These are phyloP conservation scores for Sinocyclocheilus maitianheensis DNA, from an alignment of 2,113 vertebrate genomes.

Conservation along the genomic window DNA sequence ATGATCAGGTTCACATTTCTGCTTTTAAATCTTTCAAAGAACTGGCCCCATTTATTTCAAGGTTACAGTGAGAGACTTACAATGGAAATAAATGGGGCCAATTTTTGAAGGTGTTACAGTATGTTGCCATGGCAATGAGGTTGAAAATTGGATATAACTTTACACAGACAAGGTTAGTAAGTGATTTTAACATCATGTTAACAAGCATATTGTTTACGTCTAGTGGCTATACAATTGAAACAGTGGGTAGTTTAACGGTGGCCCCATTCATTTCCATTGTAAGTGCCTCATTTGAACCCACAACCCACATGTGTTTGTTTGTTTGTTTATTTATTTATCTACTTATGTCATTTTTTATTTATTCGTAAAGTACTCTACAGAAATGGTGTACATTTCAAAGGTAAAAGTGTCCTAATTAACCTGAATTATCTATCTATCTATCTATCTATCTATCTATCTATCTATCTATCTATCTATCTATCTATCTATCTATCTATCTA, in stretches of 20 bases:
- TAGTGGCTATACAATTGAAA: neutral
- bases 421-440: too few relatives aligned
- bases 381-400: too few relatives aligned
- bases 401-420: too few relatives aligned
- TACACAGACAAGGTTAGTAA: neutral
- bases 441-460: too few relatives aligned
- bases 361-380: too few relatives aligned
- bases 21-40: constrained; percentile 19
- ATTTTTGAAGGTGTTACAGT: constrained; percentile 5
- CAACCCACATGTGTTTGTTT: too few relatives aligned
- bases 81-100: constrained; percentile 6
- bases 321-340: too few relatives aligned
- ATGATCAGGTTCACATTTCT: neutral
- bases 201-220: neutral
- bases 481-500: too few relatives aligned
- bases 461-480: too few relatives aligned
- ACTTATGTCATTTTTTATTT: too few relatives aligned
- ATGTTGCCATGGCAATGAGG: neutral
- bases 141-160: neutral
- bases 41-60: constrained; percentile 3
- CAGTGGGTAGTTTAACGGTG: neutral
- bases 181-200: neutral
- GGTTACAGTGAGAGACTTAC: constrained; percentile 13
- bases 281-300: neutral
- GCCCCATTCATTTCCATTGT: neutral